Evolutionary conservation across 2,113 vertebrate species (phyloP).

Genomic region (Potamarius usumacintae): DNA sequence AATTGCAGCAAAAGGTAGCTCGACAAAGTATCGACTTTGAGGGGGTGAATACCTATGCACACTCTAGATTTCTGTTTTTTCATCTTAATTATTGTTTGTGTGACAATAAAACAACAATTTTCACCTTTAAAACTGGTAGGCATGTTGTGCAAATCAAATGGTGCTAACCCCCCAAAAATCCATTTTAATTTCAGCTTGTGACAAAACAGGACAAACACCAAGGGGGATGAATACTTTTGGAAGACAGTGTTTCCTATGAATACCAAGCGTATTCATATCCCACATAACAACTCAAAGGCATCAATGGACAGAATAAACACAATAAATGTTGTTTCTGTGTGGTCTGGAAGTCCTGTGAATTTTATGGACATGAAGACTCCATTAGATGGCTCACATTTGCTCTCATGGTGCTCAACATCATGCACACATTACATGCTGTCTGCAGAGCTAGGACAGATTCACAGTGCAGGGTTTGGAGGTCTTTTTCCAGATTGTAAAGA

Average conservation of each 20-base stretch:
- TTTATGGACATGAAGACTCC: conserved; percentile 11
- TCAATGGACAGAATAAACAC: background rate
- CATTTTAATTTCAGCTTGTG: too few relatives aligned
- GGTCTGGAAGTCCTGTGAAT: background rate
- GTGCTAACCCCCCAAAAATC: too few relatives aligned
- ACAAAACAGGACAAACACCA: too few relatives aligned
- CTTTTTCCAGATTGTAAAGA: background rate
- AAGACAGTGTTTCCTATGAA: background rate
- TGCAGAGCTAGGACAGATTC: conserved; percentile 9
- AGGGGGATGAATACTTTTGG: too few relatives aligned
- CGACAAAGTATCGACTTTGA: too few relatives aligned
- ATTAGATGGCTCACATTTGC: conserved; percentile 8
- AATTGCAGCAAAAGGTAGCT: too few relatives aligned
- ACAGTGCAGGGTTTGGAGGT: conserved; percentile 7
- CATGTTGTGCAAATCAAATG: too few relatives aligned
- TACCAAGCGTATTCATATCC: background rate
- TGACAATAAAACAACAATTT: too few relatives aligned
- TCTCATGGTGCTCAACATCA: conserved; percentile 17
- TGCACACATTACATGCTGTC: background rate
- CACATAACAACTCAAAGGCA: background rate
- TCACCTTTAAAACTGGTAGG: too few relatives aligned
- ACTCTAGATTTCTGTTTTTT: too few relatives aligned
- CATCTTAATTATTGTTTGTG: too few relatives aligned
- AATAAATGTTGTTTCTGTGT: background rate
- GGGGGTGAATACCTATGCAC: too few relatives aligned